A percentile compares a stretch with the other conserved stretches of the same genome.
phyloP scores from a whole-genome alignment of 2,797 vertebrate species.

The Neoniphon sammara region DNA sequence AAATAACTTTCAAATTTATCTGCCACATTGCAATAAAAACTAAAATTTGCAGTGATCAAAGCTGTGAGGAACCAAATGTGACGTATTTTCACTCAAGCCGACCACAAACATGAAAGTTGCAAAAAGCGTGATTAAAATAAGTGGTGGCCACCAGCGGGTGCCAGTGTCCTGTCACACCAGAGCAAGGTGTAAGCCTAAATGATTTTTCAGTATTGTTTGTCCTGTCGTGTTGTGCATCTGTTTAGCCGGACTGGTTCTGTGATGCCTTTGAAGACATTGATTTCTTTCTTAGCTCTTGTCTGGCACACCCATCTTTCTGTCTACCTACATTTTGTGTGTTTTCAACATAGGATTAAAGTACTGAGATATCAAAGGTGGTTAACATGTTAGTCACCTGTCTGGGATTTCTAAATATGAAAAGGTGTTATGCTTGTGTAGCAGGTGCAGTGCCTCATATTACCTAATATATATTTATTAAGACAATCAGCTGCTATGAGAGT shows the following conservation, averaged over 20 bases:
- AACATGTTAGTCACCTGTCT: conserved; percentile 62
- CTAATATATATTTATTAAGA: not conserved
- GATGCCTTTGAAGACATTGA: conserved; percentile 28
- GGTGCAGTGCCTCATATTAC: conserved; percentile 19
- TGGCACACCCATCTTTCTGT: conserved; percentile 49
- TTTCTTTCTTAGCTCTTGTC: conserved; percentile 16
- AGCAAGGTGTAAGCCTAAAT: not conserved
- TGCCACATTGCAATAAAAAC: not conserved
- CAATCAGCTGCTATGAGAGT: not conserved
- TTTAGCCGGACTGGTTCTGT: conserved; percentile 38
- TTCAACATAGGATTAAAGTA: conserved; percentile 18
- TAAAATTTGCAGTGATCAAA: not conserved
- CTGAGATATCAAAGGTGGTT: conserved; percentile 10
- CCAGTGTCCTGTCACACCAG: not conserved
- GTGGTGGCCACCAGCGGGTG: not conserved
- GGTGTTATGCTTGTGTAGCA: conserved; percentile 28
- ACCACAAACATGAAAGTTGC: not conserved
- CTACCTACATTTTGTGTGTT: conserved; percentile 27
- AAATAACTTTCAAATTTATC: not conserved
- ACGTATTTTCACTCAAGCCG: not conserved
- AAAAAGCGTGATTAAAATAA: too few relatives aligned
- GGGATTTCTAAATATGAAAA: conserved; percentile 19
- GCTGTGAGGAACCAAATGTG: not conserved
- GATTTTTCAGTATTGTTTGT: conserved; percentile 7
- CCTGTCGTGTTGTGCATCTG: conserved; percentile 11